Evolutionary conservation across 2,113 vertebrate species (phyloP), one percentile per base, ranked within the genome.

Genomic region (Ploceus nigricollis): DNA sequence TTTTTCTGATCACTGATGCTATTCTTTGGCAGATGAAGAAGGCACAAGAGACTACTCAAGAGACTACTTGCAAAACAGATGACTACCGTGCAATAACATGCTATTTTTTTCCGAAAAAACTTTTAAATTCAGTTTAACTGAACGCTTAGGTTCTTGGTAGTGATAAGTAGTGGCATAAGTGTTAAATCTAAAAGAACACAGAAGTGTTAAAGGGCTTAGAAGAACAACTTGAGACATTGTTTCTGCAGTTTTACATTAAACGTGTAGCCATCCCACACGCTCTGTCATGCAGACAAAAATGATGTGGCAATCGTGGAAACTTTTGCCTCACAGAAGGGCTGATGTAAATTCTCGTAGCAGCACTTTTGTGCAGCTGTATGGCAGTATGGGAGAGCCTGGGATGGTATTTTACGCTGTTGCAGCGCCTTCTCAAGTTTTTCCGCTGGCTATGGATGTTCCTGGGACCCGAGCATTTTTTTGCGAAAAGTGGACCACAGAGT

Each of bases 241-340:
- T 83, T n/a, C 22, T 1, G 1, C 33, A 9, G 35, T 31, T 47
- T 30, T 37, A 3, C 10, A 0, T 47, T 22, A n/a, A 68, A 40
- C 3, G 0, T 2, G 16, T 16, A 42, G 30, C 31, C 37, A 33
- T 25, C 25, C 65, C 50, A 48, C 24, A 10, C 7, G 0, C 40
- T 60, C 23, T 51, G 30, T 37, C 12, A 10, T 3, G 12, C 31
- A 16, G 58, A 27, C 27, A 53, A 24, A 69, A 58, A 8, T 4
- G 30, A 22, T 44, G 53, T 57, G 69, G 81, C 47, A 44, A 35
- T 27, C 31, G 5, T 7, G 45, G 65, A 42, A 60, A 60, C 17
- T 42, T 23, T 22, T 10, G 69, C 20, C 33, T 9, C 2, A 7
- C 50, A 24, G 68, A 21, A 25, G 40, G 50, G 16, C 20, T 16